Evolutionary conservation across 1,140 invertebrate genomes (phyloP).

Genomic region (Eumeta japonica): DNA sequence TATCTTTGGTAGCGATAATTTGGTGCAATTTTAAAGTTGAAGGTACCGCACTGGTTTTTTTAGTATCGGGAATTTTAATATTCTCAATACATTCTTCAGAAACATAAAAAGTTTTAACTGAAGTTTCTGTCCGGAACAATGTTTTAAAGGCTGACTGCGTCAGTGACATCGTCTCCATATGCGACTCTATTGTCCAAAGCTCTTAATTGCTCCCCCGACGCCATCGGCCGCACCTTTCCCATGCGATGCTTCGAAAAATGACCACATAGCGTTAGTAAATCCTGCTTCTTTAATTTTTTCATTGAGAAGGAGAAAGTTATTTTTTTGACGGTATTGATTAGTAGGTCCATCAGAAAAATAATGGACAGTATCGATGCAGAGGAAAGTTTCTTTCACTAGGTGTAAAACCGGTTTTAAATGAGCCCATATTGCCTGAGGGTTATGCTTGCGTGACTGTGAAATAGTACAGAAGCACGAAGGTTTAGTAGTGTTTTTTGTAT

Average conservation of each 20-base stretch:
- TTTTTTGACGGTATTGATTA: constrained; percentile 12
- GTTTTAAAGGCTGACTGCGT: too few species aligned
- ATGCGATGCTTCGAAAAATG: constrained; percentile 14
- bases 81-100: too few species aligned
- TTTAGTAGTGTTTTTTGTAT: constrained; percentile 8
- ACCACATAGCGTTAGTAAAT: constrained; percentile 9
- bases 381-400: constrained; percentile 7
- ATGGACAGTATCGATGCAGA: constrained; percentile 7
- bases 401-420: constrained; percentile 10
- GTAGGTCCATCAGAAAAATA: constrained; percentile 14
- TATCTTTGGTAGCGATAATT: too few species aligned
- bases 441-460: constrained; percentile 6
- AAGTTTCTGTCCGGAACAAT: too few species aligned
- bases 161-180: constrained; percentile 8
- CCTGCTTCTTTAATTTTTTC: too few species aligned
- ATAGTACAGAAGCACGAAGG: constrained; percentile 6
- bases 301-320: constrained; percentile 13
- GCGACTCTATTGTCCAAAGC: constrained; percentile 6
- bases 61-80: too few species aligned
- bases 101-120: too few species aligned
- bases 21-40: too few species aligned
- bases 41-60: too few species aligned
- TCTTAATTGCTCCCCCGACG: constrained; percentile 13
- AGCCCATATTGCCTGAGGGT: constrained; percentile 12
- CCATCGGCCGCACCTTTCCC: constrained; percentile 19